Evolutionary conservation across 2,797 vertebrate species (phyloP).

Genomic region (Geotrypetes seraphini): DNA sequence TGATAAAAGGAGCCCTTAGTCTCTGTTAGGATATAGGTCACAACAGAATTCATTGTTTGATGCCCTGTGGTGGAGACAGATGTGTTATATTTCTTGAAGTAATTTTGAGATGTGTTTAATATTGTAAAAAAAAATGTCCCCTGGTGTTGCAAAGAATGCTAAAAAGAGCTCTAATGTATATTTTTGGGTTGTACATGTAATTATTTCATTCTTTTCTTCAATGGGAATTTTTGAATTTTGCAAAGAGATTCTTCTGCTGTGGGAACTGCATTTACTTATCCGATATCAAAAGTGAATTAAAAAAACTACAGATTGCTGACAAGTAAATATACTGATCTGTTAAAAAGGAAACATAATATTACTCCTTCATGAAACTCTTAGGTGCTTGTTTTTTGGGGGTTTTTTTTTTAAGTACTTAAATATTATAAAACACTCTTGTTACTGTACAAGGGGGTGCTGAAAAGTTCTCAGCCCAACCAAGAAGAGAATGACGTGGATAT

Average conservation of each 20-base stretch:
- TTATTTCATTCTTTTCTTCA: constrained; percentile 9
- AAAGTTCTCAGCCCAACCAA: no score
- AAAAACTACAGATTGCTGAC: no score
- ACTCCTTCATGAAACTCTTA: no score
- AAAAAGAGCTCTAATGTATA: constrained; percentile 6
- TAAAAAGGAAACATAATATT: no score
- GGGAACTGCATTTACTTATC: neutral
- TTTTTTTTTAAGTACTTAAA: no score
- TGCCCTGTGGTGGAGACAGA: constrained; percentile 6
- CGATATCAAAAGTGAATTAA: no score
- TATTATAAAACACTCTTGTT: no score
- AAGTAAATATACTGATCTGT: no score
- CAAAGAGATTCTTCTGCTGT: neutral
- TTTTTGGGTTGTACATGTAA: neutral
- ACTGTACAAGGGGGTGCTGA: no score
- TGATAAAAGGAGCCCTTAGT: no score
- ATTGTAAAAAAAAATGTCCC: constrained; percentile 10
- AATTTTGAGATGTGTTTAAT: neutral
- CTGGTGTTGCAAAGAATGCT: constrained; percentile 16
- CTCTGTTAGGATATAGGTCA: constrained; percentile 11
- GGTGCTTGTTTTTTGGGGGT: no score
- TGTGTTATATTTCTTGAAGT: constrained; percentile 17
- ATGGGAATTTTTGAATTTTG: constrained; percentile 2
- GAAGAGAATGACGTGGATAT: no score
- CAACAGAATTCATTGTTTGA: constrained; percentile 22